Evolutionary conservation across 2,113 vertebrate genomes (phyloP), one percentile per base, ranked within the genome.

Genomic region (Microtus ochrogaster): DNA sequence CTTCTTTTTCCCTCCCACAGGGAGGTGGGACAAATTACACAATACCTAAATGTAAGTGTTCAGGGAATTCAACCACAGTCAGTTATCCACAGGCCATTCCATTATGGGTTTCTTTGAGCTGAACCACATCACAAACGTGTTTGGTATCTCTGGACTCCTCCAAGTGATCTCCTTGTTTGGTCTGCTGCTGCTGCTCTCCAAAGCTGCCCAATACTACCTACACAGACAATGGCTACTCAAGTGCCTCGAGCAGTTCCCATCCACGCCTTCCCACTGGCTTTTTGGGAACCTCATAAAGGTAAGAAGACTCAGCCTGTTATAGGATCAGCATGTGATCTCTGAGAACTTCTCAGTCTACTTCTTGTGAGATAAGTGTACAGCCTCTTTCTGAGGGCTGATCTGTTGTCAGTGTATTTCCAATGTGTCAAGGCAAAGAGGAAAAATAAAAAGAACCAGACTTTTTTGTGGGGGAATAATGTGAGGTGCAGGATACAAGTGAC

Each of bases 191-290:
- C 73, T 98, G 78, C 89, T 98, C 58, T 91, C 98, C 74, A 98
- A 98, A 89, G 88, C 79, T 8, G 58, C 89, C 9, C 97, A 97
- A 49, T 91, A 98, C 28, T 97, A 98, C 63, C 0, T 11, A 41
- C 47, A 16, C 44, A 98, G 97, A 77, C 98, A 89, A 84, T 92
- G 97, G 87, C 26, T 98, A 83, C 17, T 97, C 63, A 98, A 95
- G 66, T 97, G 81, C 2, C 49, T 99, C 74, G 96, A 98, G 47
- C 36, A 95, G 16, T 99, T 99, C 74, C 98, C 98, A 0, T 98
- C 98, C 26, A 98, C 98, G 24, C 98, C 98, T 0, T 95, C 81
- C 19, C 94, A 95, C 58, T 96, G 95, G 92, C 1, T 94, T 47
- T 91, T 91, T 3, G 68, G 92, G 7, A 83, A 94, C 47, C 1